phyloP scores from a whole-genome alignment of 2,113 vertebrate species.

The Gallinago undulata region DNA sequence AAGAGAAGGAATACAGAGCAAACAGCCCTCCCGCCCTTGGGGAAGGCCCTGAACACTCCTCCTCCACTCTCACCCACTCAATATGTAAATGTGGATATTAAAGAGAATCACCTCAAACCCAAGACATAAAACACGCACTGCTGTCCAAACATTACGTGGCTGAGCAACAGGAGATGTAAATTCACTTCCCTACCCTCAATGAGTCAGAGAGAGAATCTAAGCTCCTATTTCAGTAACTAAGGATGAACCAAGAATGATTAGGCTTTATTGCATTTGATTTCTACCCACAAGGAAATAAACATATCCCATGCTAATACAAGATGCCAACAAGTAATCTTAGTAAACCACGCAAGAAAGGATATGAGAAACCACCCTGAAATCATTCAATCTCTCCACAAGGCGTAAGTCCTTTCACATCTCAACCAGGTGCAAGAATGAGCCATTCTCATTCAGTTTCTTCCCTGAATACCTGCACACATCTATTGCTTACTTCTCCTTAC shows the following conservation, averaged over 20 bases:
- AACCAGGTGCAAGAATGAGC: not conserved
- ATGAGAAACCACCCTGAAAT: not conserved
- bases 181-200: not conserved
- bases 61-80: not conserved
- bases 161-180: not conserved
- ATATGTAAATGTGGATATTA: not conserved
- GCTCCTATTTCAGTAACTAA: not conserved
- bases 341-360: not conserved
- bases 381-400: not conserved
- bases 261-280: not conserved
- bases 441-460: not conserved
- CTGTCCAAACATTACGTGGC: not conserved
- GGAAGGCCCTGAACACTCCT: not conserved
- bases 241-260: not conserved
- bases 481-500: slow-evolving; percentile 41
- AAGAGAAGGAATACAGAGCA: not conserved
- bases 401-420: not conserved
- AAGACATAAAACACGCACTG: rapidly evolving
- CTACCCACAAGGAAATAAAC: not conserved
- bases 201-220: not conserved
- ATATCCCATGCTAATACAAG: not conserved
- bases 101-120: not conserved
- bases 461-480: slow-evolving; percentile 5
- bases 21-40: not conserved
- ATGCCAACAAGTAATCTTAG: not conserved